These are phyloP conservation scores for Ploceus nigricollis DNA, from an alignment of 2,113 vertebrate genomes.

Conservation along the genomic window DNA sequence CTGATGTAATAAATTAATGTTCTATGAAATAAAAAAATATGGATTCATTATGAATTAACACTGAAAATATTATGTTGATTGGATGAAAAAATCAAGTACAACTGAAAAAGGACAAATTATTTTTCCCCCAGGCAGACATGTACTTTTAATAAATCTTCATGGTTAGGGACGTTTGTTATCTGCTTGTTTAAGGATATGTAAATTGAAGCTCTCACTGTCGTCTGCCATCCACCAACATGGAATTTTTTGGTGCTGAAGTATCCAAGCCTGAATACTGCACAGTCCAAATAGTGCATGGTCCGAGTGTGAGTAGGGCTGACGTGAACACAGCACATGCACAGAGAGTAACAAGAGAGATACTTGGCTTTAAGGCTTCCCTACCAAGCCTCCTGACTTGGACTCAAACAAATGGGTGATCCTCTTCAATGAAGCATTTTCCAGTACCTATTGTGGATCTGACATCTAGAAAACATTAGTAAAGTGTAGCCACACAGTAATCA, in stretches of 20 bases:
- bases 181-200: neutral
- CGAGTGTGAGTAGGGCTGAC: neutral
- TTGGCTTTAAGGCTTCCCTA: neutral
- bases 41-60: neutral
- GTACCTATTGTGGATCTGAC: neutral
- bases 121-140: neutral
- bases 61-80: neutral
- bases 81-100: neutral
- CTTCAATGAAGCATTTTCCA: neutral
- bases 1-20: neutral
- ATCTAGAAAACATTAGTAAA: neutral
- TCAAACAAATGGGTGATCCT: neutral
- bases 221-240: neutral
- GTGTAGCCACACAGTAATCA: neutral
- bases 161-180: neutral
- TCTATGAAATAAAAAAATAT: neutral
- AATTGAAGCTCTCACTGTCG: neutral
- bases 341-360: neutral
- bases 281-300: neutral
- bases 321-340: fast-evolving
- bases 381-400: neutral
- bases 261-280: neutral
- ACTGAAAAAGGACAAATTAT: neutral
- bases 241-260: neutral
- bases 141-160: neutral